phyloP scores from a whole-genome alignment of 2,797 vertebrate genomes.

The Dallia pectoralis region DNA sequence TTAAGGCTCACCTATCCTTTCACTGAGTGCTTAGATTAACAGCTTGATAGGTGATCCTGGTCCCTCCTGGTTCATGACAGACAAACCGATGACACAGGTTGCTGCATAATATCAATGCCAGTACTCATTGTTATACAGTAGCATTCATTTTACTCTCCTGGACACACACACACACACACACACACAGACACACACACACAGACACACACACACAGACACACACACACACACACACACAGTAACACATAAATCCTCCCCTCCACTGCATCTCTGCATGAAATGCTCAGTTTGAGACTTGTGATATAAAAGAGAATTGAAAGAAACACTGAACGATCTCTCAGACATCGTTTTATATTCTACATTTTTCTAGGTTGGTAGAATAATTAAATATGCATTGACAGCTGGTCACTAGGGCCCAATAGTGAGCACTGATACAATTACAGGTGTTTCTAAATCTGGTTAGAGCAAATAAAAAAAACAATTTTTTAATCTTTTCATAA shows the following conservation, averaged over 20 bases:
- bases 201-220: not conserved
- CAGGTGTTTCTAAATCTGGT: too few relatives aligned
- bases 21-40: not conserved
- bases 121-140: slow-evolving; percentile 36
- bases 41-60: not conserved
- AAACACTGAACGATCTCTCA: not conserved
- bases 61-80: not conserved
- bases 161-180: not conserved
- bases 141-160: slow-evolving; percentile 44
- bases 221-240: not conserved
- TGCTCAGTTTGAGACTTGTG: not conserved
- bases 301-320: not conserved
- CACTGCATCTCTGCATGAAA: not conserved
- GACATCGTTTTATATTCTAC: not conserved
- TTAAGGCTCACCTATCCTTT: not conserved
- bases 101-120: slow-evolving; percentile 46
- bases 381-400: too few relatives aligned
- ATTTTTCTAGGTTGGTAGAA: too few relatives aligned
- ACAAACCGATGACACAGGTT: not conserved
- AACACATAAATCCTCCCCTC: not conserved
- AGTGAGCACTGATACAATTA: too few relatives aligned
- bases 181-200: not conserved
- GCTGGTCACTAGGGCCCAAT: too few relatives aligned
- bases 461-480: too few relatives aligned
- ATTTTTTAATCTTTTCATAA: too few relatives aligned